Evolutionary conservation across 2,797 vertebrate species (phyloP).

Genomic region (Kryptolebias ocellatus): DNA sequence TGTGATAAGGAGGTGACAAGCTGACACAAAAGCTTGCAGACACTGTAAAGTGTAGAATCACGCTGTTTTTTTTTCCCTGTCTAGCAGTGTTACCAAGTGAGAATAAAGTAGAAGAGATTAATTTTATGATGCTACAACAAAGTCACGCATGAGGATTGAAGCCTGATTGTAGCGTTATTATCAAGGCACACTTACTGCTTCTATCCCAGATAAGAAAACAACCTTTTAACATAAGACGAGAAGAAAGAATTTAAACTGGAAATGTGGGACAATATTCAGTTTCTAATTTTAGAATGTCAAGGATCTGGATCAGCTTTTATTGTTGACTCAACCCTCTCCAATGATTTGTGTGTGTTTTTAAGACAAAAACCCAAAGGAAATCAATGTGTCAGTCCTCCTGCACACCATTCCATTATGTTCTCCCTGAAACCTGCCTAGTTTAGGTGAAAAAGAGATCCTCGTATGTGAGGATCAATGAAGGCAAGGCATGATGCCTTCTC

Average conservation of each 20-base stretch:
- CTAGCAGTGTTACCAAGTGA: constrained; percentile 28
- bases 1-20: constrained; percentile 32
- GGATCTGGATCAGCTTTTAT: constrained; percentile 16
- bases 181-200: constrained; percentile 3
- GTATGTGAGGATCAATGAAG: too few species aligned
- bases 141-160: constrained; percentile 13
- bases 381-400: too few species aligned
- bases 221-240: not conserved
- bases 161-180: constrained; percentile 25
- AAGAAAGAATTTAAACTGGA: constrained; percentile 30
- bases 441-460: too few species aligned
- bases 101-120: constrained; percentile 33
- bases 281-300: constrained; percentile 51
- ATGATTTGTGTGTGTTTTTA: not conserved
- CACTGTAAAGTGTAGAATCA: constrained; percentile 11
- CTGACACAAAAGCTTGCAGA: constrained; percentile 29
- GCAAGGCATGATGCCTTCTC: too few species aligned
- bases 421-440: too few species aligned
- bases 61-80: constrained; percentile 10
- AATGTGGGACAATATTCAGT: constrained; percentile 13
- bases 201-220: constrained; percentile 17
- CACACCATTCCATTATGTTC: too few species aligned
- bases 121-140: constrained; percentile 22
- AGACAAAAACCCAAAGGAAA: not conserved
- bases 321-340: constrained; percentile 4